Base-by-base conservation (phyloP, 2,888 invertebrate species). In the Candidula unifasciata region DNA sequence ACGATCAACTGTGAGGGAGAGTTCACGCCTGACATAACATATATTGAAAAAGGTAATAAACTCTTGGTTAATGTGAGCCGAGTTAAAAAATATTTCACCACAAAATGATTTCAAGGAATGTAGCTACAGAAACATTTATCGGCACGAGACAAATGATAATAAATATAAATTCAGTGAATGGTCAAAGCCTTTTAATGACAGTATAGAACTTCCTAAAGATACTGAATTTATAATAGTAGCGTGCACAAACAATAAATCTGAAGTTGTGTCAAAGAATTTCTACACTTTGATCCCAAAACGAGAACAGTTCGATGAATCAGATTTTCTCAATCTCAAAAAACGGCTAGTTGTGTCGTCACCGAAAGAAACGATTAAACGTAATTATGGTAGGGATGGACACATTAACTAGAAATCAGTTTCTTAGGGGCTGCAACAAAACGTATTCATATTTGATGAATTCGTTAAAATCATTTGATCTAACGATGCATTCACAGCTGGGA, bases 401-500 rank as follows among this genome's bases (percentile, higher is more conserved):
- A 18, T 95, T 97, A 44, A 97, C 97, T 0, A 95, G 97, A 89
- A 94, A 97, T 87, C 97, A 97, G 93, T 96, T 97, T 89, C 95
- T 96, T 87, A 95, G 98, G 74, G 96, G 96, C 89, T 96, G 98
- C 96, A 96, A 96, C 0, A 95, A 95, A 90, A 97, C 90, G 83
- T 89, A 90, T 3, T 92, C 94, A 3, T 95, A 95, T 88, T 94
- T 97, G 80, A 94, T 95, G 85, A 93, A 95, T 30, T 95, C 95
- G 30, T 94, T 96, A 86, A 95, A 95, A 24, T 96, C 96, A 68
- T 95, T 97, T 79, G 97, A 97, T 92, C 95, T 98, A 92, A 93
- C 96, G 88, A 98, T 98, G 13, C 98, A 97, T 93, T 97, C 97
- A 92, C 98, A 98, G 95, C 96, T 98, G 54, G 98, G 96, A 3